phyloP scores from a whole-genome alignment of 1,140 invertebrate species.

The Nebria ingens region DNA sequence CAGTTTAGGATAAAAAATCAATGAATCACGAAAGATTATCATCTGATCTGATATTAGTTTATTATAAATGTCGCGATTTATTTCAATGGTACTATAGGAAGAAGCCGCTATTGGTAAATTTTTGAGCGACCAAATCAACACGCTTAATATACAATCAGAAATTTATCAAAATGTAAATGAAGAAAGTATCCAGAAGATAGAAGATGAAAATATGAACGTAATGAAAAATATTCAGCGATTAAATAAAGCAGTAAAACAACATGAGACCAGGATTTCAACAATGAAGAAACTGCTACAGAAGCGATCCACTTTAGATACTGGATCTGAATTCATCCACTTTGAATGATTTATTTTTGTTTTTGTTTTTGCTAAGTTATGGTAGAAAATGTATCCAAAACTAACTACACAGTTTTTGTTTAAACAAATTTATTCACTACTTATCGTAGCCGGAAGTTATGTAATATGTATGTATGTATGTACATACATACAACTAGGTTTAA shows the following conservation, averaged over 20 bases:
- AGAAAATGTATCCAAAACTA: neutral
- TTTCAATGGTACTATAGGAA: constrained; percentile 16
- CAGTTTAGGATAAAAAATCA: too few relatives aligned
- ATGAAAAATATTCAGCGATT: constrained; percentile 29
- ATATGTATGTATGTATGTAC: constrained; percentile 30
- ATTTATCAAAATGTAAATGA: constrained; percentile 24
- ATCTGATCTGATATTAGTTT: neutral
- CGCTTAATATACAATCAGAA: constrained; percentile 24
- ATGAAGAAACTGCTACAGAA: neutral
- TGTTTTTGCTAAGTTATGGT: too few relatives aligned
- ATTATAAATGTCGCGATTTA: neutral
- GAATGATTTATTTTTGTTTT: too few relatives aligned
- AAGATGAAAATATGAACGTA: constrained; percentile 27
- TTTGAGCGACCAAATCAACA: constrained; percentile 29
- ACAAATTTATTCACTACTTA: constrained; percentile 16
- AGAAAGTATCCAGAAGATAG: constrained; percentile 25
- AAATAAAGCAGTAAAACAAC: constrained; percentile 15
- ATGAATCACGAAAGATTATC: too few relatives aligned
- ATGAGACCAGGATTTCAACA: constrained; percentile 12
- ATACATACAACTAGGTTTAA: too few relatives aligned
- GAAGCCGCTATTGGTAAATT: constrained; percentile 27
- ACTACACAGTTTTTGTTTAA: neutral
- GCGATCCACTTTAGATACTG: neutral
- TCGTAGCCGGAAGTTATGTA: constrained; percentile 31
- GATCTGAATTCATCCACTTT: constrained; percentile 22